Percentiles rank a stretch among this genome's conserved stretches.
Conservation (phyloP, 1,140 invertebrate genomes). For the Heliconius hewitsoni region DNA sequence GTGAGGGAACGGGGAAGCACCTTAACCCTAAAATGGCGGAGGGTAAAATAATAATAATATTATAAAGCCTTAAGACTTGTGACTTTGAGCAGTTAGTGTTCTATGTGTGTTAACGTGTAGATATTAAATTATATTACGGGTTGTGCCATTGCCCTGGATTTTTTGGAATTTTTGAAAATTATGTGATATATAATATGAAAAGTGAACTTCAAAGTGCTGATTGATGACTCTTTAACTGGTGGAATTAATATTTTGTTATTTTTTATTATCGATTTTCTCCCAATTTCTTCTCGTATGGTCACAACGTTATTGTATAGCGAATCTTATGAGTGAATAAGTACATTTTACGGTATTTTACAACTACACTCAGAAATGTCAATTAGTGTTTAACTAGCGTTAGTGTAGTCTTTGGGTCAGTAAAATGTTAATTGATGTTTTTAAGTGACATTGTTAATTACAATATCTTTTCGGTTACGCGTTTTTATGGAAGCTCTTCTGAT, state of each 20-base stretch:
- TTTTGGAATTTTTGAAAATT: constrained; percentile 6
- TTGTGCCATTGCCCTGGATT: constrained; percentile 61
- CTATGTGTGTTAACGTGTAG: constrained; percentile 72
- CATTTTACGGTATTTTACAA: constrained; percentile 18
- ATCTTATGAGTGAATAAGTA: constrained; percentile 40
- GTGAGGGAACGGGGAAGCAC: constrained; percentile 58
- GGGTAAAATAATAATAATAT: constrained; percentile 46
- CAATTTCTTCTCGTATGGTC: constrained; percentile 25
- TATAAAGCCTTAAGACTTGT: constrained; percentile 62
- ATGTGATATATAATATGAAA: constrained; percentile 14
- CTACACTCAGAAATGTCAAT: neutral
- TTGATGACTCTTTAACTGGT: neutral
- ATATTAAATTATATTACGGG: constrained; percentile 57
- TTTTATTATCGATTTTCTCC: constrained; percentile 18
- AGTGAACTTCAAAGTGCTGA: constrained; percentile 1
- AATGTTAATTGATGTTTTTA: neutral
- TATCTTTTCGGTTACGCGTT: constrained; percentile 22
- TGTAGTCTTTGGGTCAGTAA: neutral
- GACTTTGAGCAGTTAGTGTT: constrained; percentile 69
- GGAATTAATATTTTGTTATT: constrained; percentile 7
- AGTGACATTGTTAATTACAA: neutral
- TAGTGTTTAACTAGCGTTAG: neutral
- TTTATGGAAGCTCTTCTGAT: neutral
- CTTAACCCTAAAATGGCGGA: constrained; percentile 19
- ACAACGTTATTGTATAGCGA: constrained; percentile 36